phyloP scores from a whole-genome alignment of 2,797 vertebrate genomes.

The Microctenopoma stevenorrisi region DNA sequence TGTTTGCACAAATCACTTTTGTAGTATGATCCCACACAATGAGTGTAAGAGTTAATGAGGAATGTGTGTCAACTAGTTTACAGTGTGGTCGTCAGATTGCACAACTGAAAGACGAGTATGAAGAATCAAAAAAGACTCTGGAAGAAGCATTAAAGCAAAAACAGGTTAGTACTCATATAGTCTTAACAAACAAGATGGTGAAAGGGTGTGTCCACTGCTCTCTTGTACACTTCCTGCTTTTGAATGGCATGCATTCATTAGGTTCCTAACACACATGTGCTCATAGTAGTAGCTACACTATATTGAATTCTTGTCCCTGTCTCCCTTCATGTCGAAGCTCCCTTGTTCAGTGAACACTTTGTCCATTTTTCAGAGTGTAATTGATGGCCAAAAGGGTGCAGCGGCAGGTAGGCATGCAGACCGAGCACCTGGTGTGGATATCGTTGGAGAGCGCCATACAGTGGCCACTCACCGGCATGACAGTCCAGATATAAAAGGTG shows the following conservation, averaged over 20 bases:
- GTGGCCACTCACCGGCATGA: constrained; percentile 71
- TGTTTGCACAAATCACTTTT: background rate
- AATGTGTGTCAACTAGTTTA: constrained; percentile 82
- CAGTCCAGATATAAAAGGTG: constrained; percentile 79
- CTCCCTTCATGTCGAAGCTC: background rate
- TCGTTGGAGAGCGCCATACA: constrained; percentile 74
- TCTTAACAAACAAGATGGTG: background rate
- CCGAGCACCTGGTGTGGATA: constrained; percentile 39
- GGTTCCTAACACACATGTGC: background rate
- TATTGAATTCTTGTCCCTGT: background rate
- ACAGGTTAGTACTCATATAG: constrained; percentile 65
- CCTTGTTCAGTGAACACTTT: background rate
- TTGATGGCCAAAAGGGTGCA: constrained; percentile 54
- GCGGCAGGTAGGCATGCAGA: constrained; percentile 42
- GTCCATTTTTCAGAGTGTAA: constrained; percentile 56
- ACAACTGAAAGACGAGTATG: constrained; percentile 91
- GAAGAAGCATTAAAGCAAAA: constrained; percentile 74
- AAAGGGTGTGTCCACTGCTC: background rate
- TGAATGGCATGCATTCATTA: background rate
- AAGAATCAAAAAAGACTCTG: constrained; percentile 89
- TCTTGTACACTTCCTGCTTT: background rate
- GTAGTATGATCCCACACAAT: background rate
- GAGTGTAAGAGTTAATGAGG: constrained; percentile 9
- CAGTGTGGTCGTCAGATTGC: constrained; percentile 96
- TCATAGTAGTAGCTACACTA: background rate